These are phyloP conservation scores for Chaetorhynchus papuensis DNA, from an alignment of 2,113 vertebrate species.

Conservation along the genomic window DNA sequence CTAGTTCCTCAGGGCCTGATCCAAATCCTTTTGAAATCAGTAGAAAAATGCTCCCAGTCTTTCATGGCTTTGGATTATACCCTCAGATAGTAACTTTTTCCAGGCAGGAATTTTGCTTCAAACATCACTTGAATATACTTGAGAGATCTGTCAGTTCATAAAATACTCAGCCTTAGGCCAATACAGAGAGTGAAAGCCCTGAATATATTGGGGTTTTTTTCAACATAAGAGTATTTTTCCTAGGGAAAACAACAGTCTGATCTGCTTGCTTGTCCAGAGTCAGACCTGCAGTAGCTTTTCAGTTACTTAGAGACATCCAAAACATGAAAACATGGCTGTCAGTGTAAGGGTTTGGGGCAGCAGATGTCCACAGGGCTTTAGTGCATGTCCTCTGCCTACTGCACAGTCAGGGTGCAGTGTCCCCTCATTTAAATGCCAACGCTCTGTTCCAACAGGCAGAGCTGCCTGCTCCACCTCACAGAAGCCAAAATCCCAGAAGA, in stretches of 20 bases:
- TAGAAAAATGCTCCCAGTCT: background rate
- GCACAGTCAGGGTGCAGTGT: background rate
- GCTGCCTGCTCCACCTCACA: background rate
- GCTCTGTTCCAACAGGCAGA: background rate
- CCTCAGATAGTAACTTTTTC: background rate
- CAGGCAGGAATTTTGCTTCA: constrained; percentile 6
- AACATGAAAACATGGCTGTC: background rate
- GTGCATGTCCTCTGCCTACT: background rate
- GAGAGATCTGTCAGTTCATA: background rate
- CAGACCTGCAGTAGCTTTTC: background rate
- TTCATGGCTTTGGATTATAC: background rate
- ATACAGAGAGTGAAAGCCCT: background rate
- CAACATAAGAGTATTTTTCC: background rate
- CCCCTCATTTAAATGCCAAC: background rate
- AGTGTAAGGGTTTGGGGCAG: background rate
- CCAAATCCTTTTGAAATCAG: background rate
- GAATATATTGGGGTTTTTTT: background rate
- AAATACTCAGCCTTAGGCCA: background rate
- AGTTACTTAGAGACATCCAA: background rate
- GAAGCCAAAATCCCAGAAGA: background rate
- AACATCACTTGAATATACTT: background rate
- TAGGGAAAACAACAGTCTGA: background rate
- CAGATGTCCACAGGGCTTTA: background rate
- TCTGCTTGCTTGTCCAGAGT: background rate
- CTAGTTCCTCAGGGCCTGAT: background rate